Base-by-base conservation (phyloP, 2,888 invertebrate species). In the Adineta ricciae region DNA sequence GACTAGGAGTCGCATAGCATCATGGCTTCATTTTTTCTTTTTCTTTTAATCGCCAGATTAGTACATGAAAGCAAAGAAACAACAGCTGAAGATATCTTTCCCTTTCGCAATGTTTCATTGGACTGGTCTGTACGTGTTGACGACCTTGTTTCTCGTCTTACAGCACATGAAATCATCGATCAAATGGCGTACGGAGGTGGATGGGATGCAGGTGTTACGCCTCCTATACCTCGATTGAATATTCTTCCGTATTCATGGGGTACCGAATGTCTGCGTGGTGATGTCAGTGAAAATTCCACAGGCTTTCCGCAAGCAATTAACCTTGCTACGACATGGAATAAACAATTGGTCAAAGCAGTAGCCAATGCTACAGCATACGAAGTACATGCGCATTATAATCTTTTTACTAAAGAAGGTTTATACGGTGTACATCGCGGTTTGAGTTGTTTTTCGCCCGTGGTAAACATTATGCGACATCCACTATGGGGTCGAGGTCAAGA, bases 391-490 rank as follows among this genome's bases (percentile, higher is more conserved):
- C 87, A 88, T 21, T 87, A 87, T 86, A 88, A 87, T 64, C 56
- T 84, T 54, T 86, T 85, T 83, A 83, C 78, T 14, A 83, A 73
- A 50, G 36, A 82, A 24, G 87, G 86, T 11, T 72, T 86, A 36
- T 88, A 86, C 52, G 78, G 56, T 9, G 86, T 87, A 24, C 88
- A 88, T 85, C 88, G 87, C 32, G 90, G 90, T 21, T 87, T 89
- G 11, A 89, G 88, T 86, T 90, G 90, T 86, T 89, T 89, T 85
- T 88, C 88, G 86, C 90, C 90, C 3, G 89, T 90, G 49, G 88
- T 90, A 85, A 90, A 90, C 87, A 90, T 90, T 83, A 88, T 89
- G 88, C 87, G 90, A 52, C 89, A 90, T 87, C 90, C 90, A n/a
- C 86, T 89, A 32, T 90, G 90, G 90, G 90, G 90, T 19, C 86